These are phyloP conservation scores for Panthera uncia DNA, from an alignment of 2,113 vertebrate genomes.

Conservation along the genomic window DNA sequence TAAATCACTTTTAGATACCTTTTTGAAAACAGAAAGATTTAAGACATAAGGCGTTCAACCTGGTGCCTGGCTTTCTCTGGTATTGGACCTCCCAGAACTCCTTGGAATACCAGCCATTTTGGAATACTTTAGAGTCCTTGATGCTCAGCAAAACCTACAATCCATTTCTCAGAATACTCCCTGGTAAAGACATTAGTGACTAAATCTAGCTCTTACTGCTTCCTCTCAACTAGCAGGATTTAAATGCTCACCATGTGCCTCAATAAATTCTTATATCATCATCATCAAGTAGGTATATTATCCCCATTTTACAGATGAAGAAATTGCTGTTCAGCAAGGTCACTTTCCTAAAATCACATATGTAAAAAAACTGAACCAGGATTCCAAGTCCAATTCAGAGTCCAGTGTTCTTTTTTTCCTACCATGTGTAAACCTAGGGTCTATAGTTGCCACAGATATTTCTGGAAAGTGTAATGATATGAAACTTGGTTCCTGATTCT, in stretches of 20 bases:
- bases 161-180: not conserved
- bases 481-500: not conserved
- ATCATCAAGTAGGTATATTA: not conserved
- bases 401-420: not conserved
- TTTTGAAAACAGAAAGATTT: constrained; percentile 59
- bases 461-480: not conserved
- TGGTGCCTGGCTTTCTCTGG: constrained; percentile 26
- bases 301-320: not conserved
- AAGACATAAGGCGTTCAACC: not conserved
- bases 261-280: not conserved
- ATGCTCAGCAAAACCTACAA: not conserved
- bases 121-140: not conserved
- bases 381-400: not conserved
- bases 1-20: constrained; percentile 54
- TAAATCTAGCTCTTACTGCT: not conserved
- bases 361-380: not conserved
- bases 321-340: not conserved
- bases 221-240: not conserved
- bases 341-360: not conserved
- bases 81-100: not conserved
- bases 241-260: not conserved
- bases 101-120: constrained; percentile 6
- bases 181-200: not conserved
- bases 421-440: not conserved
- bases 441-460: not conserved